A percentile compares a stretch with the other conserved stretches of the same genome.
These are phyloP conservation scores for Phrynosoma platyrhinos DNA, from an alignment of 2,113 vertebrate genomes.

Conservation along the genomic window DNA sequence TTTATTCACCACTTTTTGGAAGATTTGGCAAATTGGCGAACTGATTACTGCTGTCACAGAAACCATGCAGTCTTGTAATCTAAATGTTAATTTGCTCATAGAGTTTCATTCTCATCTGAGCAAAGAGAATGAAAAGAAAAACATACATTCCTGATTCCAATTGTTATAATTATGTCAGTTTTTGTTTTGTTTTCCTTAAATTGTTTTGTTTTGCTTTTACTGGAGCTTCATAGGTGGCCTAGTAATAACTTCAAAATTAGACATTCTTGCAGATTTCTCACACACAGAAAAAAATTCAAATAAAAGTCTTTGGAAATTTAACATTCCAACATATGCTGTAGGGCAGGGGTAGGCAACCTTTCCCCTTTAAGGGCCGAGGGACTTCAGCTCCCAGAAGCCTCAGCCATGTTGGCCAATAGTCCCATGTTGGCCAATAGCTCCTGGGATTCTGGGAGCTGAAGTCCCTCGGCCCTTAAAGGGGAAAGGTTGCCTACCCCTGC, in stretches of 20 bases:
- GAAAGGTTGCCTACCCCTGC: too few relatives aligned
- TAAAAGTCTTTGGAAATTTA: slow-evolving; percentile 30
- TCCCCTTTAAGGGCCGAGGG: too few relatives aligned
- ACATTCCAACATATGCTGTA: slow-evolving; percentile 20
- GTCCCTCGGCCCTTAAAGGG: too few relatives aligned
- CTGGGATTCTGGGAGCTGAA: too few relatives aligned
- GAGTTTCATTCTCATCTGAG: slow-evolving; percentile 30
- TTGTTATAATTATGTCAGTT: slow-evolving; percentile 38
- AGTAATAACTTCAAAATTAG: slow-evolving; percentile 22
- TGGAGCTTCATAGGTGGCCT: not conserved
- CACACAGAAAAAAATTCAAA: not conserved
- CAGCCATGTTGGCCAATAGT: too few relatives aligned
- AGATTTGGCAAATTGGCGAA: slow-evolving; percentile 34
- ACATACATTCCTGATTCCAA: slow-evolving; percentile 23
- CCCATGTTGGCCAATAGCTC: too few relatives aligned
- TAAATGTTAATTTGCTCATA: slow-evolving; percentile 10
- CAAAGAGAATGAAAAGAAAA: slow-evolving; percentile 40
- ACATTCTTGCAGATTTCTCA: not conserved
- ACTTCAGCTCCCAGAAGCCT: too few relatives aligned
- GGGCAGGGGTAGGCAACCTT: too few relatives aligned
- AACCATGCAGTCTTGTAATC: slow-evolving; percentile 18
- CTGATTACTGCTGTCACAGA: slow-evolving; percentile 29
- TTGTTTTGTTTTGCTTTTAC: slow-evolving; percentile 45
- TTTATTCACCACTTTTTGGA: slow-evolving; percentile 28
- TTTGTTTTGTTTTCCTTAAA: slow-evolving; percentile 50